These are phyloP conservation scores for Psilanteris sp. DNA, from an alignment of 1,140 invertebrate genomes.

Conservation along the genomic window DNA sequence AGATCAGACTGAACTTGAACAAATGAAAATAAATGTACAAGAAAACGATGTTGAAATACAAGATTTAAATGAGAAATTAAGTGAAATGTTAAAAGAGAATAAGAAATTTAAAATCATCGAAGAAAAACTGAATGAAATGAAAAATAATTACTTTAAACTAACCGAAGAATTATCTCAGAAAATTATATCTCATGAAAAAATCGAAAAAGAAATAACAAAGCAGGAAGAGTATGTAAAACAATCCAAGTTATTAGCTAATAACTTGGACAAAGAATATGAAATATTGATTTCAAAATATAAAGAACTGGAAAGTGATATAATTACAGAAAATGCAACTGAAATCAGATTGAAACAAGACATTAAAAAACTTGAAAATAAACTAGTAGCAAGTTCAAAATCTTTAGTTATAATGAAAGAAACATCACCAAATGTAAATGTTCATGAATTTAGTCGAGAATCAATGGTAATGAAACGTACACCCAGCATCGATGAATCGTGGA, in stretches of 20 bases:
- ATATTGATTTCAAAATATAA: neutral
- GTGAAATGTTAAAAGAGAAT: neutral
- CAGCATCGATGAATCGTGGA: too few species aligned
- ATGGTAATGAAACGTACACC: too few species aligned
- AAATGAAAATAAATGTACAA: neutral
- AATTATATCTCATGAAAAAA: neutral
- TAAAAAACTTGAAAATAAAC: neutral
- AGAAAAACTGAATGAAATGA: neutral
- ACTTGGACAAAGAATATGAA: neutral
- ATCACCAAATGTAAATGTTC: neutral
- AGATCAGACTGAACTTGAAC: neutral
- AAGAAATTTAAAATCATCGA: neutral
- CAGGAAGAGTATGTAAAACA: neutral
- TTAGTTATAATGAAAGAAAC: neutral
- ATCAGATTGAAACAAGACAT: slow-evolving; percentile 1
- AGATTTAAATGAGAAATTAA: neutral
- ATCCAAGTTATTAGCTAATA: neutral
- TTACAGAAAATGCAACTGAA: neutral
- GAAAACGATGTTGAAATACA: neutral
- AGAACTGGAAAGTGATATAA: slow-evolving; percentile 1
- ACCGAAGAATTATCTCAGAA: neutral
- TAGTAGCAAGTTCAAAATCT: neutral
- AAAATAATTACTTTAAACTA: neutral
- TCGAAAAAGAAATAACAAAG: neutral
- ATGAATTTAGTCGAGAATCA: slow-evolving; percentile 1